Conservation (phyloP, 2,113 vertebrate genomes). For the Manacus vitellinus region DNA sequence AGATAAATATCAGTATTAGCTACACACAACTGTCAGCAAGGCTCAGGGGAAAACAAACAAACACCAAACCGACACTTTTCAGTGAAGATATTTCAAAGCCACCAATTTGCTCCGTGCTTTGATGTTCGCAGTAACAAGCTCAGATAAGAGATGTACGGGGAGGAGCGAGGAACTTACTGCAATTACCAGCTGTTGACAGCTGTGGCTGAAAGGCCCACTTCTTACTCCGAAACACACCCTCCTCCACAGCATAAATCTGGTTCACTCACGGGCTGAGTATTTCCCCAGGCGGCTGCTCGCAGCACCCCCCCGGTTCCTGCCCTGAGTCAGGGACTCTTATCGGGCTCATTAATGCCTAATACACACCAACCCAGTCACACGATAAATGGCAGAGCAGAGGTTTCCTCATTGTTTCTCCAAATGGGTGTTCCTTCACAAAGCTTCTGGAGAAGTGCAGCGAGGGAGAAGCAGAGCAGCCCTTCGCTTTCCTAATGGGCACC, state of each 20-base stretch:
- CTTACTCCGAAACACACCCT: neutral
- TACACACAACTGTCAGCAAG: neutral
- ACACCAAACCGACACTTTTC: neutral
- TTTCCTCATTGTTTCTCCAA: neutral
- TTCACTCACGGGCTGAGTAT: neutral
- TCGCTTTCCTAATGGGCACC: neutral
- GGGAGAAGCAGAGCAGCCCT: neutral
- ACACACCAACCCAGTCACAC: neutral
- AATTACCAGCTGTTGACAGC: constrained; percentile 10
- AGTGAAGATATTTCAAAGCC: neutral
- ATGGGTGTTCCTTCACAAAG: rapidly evolving
- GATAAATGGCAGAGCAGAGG: neutral
- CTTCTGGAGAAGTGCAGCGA: neutral
- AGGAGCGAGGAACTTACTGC: neutral
- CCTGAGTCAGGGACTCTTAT: neutral
- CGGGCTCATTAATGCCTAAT: neutral
- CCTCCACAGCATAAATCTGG: neutral
- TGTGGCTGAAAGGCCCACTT: neutral
- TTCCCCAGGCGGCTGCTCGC: neutral
- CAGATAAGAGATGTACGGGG: neutral
- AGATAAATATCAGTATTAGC: neutral
- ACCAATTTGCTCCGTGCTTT: neutral
- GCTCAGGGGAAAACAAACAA: neutral
- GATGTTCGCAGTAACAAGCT: neutral
- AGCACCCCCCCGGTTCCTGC: neutral